These are phyloP conservation scores for Trichonephila inaurata DNA, from an alignment of 1,140 invertebrate genomes.

Conservation along the genomic window DNA sequence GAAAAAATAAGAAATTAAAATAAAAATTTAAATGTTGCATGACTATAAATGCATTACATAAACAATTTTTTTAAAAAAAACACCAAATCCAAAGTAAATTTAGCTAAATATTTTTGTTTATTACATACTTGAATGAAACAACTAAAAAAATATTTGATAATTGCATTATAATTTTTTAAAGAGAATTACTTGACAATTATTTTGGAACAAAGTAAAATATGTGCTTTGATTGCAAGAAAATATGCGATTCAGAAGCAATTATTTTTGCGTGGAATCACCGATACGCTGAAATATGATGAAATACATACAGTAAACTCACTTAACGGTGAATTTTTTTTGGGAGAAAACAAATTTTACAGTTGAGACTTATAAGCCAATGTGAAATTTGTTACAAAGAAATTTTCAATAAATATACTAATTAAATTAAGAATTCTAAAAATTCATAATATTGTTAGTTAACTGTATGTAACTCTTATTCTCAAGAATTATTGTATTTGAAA, in stretches of 20 bases:
- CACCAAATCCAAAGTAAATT: too few relatives aligned
- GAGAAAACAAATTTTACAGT: too few relatives aligned
- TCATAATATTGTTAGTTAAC: too few relatives aligned
- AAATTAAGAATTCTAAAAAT: too few relatives aligned
- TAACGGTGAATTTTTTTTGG: too few relatives aligned
- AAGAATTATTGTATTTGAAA: conserved; percentile 31
- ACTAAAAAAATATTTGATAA: neutral
- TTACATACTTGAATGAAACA: neutral
- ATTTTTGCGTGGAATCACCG: neutral
- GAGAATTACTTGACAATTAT: neutral
- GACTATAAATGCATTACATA: too few relatives aligned
- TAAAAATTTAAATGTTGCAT: too few relatives aligned
- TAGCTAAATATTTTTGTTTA: neutral
- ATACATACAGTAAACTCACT: neutral
- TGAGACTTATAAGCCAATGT: too few relatives aligned
- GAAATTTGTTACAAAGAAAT: too few relatives aligned
- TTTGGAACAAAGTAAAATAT: conserved; percentile 19
- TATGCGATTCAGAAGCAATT: neutral
- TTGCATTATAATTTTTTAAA: neutral
- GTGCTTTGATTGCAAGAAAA: neutral
- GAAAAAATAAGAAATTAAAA: too few relatives aligned
- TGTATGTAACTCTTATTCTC: conserved; percentile 17
- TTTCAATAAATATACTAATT: too few relatives aligned
- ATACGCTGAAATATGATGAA: neutral
- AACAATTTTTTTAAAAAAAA: too few relatives aligned